A percentile compares a stretch with the other conserved stretches of the same genome.
Evolutionary conservation across 2,797 vertebrate species (phyloP).

Genomic region (Lates japonicus): DNA sequence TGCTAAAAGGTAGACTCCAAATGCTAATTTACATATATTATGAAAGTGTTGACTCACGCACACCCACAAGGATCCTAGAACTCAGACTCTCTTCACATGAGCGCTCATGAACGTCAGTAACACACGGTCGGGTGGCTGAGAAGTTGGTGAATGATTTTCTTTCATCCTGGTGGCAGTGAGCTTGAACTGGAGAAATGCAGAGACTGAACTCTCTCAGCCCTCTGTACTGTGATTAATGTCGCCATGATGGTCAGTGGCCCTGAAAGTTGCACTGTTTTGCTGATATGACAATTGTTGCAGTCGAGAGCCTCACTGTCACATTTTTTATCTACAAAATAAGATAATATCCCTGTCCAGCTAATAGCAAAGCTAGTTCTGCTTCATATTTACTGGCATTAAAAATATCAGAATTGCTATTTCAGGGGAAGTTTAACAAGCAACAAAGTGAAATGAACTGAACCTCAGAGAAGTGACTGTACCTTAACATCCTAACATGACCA

Average conservation of each 20-base stretch:
- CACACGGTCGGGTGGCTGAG: slow-evolving; percentile 13
- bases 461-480: background rate
- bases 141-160: slow-evolving; percentile 54
- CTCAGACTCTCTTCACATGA: slow-evolving; percentile 29
- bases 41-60: slow-evolving; percentile 55
- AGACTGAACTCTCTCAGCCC: slow-evolving; percentile 27
- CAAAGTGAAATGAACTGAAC: background rate
- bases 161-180: slow-evolving; percentile 35
- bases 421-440: background rate
- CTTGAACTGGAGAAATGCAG: slow-evolving; percentile 20
- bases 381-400: background rate
- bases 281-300: slow-evolving; percentile 27
- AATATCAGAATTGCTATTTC: background rate
- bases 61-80: slow-evolving; percentile 31
- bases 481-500: background rate
- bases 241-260: slow-evolving; percentile 29
- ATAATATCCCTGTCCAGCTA: background rate
- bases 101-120: slow-evolving; percentile 19
- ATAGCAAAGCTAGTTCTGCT: background rate
- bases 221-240: slow-evolving; percentile 37
- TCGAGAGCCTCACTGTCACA: background rate
- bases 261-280: slow-evolving; percentile 43
- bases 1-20: slow-evolving; percentile 36
- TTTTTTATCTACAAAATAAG: background rate
- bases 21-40: slow-evolving; percentile 30